A percentile compares a stretch with the other conserved stretches of the same genome.
phyloP scores from a whole-genome alignment of 2,888 invertebrate species.

The Eumerus sabulonum region DNA sequence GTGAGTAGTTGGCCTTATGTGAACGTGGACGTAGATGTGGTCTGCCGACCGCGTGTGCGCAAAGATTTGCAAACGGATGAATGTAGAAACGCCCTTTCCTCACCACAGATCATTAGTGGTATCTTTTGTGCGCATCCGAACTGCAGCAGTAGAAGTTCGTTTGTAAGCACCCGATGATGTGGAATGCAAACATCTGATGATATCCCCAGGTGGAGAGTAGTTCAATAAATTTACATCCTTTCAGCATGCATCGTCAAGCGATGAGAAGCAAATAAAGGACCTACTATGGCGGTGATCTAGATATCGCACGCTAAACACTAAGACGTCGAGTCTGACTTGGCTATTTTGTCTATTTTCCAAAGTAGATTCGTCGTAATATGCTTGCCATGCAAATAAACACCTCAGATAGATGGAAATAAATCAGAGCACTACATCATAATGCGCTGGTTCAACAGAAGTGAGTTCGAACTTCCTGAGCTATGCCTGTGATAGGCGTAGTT shows the following conservation, averaged over 20 bases:
- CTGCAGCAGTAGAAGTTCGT: too few relatives aligned
- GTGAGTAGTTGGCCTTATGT: slow-evolving; percentile 32
- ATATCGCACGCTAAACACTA: slow-evolving; percentile 56
- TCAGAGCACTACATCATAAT: slow-evolving; percentile 62
- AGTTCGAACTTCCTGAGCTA: slow-evolving; percentile 49
- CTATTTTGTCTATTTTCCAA: too few relatives aligned
- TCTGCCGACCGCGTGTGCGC: slow-evolving; percentile 26
- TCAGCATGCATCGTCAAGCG: slow-evolving; percentile 48
- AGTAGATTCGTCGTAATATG: slow-evolving; percentile 25
- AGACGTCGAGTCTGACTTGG: slow-evolving; percentile 18
- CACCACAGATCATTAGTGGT: slow-evolving; percentile 59
- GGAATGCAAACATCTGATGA: slow-evolving; percentile 56
- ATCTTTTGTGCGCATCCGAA: slow-evolving; percentile 57
- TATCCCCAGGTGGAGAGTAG: slow-evolving; percentile 20
- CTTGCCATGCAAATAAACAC: slow-evolving; percentile 67
- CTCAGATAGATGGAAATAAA: slow-evolving; percentile 63
- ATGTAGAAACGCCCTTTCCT: slow-evolving; percentile 58
- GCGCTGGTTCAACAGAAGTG: background rate
- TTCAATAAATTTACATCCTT: slow-evolving; percentile 63
- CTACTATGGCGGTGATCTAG: slow-evolving; percentile 53
- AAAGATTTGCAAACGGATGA: slow-evolving; percentile 4
- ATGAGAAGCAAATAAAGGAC: slow-evolving; percentile 32
- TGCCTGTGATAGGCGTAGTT: slow-evolving; percentile 16
- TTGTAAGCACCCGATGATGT: slow-evolving; percentile 19
- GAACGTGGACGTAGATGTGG: slow-evolving; percentile 22